These are phyloP conservation scores for Columba guinea DNA, from an alignment of 2,797 vertebrate genomes.

Conservation along the genomic window DNA sequence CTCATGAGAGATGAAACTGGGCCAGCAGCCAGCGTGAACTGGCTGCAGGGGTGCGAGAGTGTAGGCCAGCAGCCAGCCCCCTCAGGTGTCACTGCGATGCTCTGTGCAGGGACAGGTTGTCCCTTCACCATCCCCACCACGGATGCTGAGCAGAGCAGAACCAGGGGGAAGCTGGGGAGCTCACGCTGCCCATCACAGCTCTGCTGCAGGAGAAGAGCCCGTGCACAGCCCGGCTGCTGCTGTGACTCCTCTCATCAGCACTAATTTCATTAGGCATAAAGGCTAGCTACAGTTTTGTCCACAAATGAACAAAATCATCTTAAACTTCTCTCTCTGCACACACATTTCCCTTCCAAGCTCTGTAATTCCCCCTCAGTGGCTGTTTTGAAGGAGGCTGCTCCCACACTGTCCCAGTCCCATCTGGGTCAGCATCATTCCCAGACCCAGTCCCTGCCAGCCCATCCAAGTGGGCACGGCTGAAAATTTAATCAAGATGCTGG, in stretches of 20 bases:
- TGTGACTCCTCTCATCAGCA: neutral
- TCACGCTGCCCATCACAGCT: neutral
- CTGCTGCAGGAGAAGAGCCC: neutral
- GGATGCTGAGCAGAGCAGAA: neutral
- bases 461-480: rapidly evolving
- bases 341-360: neutral
- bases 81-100: rapidly evolving
- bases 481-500: neutral
- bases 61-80: neutral
- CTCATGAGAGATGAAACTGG: neutral
- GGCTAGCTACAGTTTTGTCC: neutral
- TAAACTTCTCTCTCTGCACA: neutral
- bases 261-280: neutral
- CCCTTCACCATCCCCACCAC: too few relatives aligned
- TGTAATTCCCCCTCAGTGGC: neutral
- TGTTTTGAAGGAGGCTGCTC: neutral
- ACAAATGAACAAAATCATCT: neutral
- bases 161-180: neutral
- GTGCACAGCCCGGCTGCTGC: neutral
- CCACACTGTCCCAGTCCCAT: neutral
- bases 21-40: neutral
- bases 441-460: rapidly evolving
- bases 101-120: rapidly evolving
- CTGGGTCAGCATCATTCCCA: neutral
- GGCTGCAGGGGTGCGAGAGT: neutral